Conservation (phyloP, 2,113 vertebrate species). For the Steatornis caripensis region DNA sequence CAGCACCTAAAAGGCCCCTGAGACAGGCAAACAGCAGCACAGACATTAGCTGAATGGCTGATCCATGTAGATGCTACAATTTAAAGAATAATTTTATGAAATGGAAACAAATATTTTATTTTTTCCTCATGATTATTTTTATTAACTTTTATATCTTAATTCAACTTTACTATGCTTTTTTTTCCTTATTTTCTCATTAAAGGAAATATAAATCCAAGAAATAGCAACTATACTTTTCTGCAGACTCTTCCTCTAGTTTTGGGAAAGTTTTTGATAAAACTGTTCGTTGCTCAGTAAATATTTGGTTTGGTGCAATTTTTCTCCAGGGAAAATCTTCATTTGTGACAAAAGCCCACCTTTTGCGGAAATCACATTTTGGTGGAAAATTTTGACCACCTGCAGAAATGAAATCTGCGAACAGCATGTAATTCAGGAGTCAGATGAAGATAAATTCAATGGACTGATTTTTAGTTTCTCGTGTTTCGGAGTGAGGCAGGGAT, state of each 20-base stretch:
- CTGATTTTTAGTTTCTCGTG: constrained; percentile 27
- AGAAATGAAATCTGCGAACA: not conserved
- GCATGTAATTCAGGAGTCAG: not conserved
- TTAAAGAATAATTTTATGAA: not conserved
- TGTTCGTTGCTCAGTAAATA: not conserved
- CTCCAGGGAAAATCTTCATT: not conserved
- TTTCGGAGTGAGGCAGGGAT: not conserved
- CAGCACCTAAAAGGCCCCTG: not conserved
- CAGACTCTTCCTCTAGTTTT: not conserved
- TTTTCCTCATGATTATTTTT: not conserved
- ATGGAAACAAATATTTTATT: not conserved
- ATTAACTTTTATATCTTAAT: not conserved
- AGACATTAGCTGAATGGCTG: not conserved
- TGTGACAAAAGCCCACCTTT: not conserved
- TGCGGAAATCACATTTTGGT: not conserved
- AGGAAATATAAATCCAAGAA: not conserved
- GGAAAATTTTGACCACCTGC: constrained; percentile 4
- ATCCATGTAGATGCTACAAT: not conserved
- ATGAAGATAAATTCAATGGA: not conserved
- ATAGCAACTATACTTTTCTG: not conserved
- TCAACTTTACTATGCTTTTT: not conserved
- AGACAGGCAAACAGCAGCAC: not conserved
- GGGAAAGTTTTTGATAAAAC: not conserved
- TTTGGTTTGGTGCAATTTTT: accelerated
- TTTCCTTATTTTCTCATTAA: not conserved